Conservation (phyloP, 2,888 invertebrate species). For the Mythimna ferrago region DNA sequence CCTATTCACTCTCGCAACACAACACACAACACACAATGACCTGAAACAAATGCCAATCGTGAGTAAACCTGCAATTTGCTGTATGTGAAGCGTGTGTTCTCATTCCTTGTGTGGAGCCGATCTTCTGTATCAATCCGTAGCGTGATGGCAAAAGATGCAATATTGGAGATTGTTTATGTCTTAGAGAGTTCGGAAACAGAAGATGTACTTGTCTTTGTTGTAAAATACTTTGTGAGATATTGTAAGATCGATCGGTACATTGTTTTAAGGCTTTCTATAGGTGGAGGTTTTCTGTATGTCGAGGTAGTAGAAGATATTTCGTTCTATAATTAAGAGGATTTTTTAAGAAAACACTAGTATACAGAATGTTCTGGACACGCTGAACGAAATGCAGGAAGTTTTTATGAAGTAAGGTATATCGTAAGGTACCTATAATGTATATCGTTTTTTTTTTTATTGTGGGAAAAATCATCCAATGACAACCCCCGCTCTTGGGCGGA, state of each 20-base stretch:
- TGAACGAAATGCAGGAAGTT: too few species aligned
- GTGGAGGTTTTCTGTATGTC: background rate
- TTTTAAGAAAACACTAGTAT: too few species aligned
- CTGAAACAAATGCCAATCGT: background rate
- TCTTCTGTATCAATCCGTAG: background rate
- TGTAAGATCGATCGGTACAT: slow-evolving; percentile 15
- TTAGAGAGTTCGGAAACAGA: slow-evolving; percentile 25
- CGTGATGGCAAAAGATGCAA: slow-evolving; percentile 27
- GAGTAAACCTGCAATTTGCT: background rate
- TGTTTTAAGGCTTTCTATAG: slow-evolving; percentile 1
- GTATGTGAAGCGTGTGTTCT: background rate
- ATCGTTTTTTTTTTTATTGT: too few species aligned
- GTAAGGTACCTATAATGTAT: too few species aligned
- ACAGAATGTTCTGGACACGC: too few species aligned
- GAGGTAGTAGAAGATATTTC: background rate
- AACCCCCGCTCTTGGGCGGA: too few species aligned
- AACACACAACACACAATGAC: too few species aligned
- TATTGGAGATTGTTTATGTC: slow-evolving; percentile 29
- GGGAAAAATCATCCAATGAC: too few species aligned
- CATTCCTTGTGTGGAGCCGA: background rate
- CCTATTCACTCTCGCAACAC: too few species aligned
- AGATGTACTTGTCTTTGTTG: slow-evolving; percentile 16
- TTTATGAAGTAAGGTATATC: too few species aligned
- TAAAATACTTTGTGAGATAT: slow-evolving; percentile 33
- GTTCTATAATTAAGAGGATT: background rate